Base-by-base conservation (phyloP, 1,140 invertebrate species). In the Trichonephila clavata region DNA sequence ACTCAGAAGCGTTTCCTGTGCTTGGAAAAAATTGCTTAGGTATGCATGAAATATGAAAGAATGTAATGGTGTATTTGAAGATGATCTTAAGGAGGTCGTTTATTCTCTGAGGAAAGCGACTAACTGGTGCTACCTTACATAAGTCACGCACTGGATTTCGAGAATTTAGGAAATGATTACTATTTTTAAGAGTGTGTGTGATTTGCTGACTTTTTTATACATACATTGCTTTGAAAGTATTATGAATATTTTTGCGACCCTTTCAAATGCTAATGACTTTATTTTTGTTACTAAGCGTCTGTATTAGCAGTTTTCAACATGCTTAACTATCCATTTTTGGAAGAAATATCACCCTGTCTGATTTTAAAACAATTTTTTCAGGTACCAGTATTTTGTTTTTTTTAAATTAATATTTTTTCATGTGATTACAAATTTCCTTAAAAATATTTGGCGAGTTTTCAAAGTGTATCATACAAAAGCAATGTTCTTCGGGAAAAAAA, bases 21-120 rank as follows among this genome's bases (percentile, higher is more conserved):
- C 60, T 21, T 61, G 1, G 21, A 61, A 61, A 61, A 61, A 61
- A 21, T 24, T 71, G 5, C 14, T 71, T 27, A 0, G 14, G 68
- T 14, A 77, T 77, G 68, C 68, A 77, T 77, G 32, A 77, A 77
- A 77, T 77, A 77, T 77, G 16, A 77, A 77, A 39, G 68, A 18
- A 77, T 77, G 68, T 27, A 32, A 77, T 77, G 16, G 27, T 77
- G 27, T 77, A 77, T 77, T 77, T 77, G 18, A 77, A 77, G 68
- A 77, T 18, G 27, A 16, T 77, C 68, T 16, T 16, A 16, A 4
- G 6, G 13, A 16, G 13, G 18, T 6, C 27, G 4, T 77, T 32
- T 32, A 61, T 77, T 32, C 68, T 77, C 27, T 0, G 14, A 14
- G 24, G 14, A 77, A 77, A 32, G 27, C 14, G 27, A 77, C 27